Conservation (phyloP, 2,797 vertebrate species). For the Labeo calbasu region DNA sequence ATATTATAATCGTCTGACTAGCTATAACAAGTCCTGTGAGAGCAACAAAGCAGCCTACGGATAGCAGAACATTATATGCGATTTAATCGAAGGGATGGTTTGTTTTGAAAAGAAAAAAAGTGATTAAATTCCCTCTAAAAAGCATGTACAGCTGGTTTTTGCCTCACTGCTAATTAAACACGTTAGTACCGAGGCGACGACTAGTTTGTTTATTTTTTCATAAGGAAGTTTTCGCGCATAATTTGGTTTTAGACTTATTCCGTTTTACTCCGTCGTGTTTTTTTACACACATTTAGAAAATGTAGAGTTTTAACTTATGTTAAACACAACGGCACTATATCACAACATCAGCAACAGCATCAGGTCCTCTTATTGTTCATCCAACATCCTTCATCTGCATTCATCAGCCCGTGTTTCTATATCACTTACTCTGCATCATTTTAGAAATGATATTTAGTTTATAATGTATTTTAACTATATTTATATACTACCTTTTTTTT, state of each 20-base stretch:
- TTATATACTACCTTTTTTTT: not conserved
- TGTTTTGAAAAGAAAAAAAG: not conserved
- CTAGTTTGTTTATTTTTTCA: not conserved
- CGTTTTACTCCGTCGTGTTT: not conserved
- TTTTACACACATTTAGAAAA: not conserved
- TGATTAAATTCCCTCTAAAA: not conserved
- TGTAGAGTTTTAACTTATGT: not conserved
- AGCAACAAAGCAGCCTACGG: not conserved
- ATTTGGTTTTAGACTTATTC: not conserved
- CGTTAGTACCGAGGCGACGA: not conserved
- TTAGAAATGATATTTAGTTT: not conserved
- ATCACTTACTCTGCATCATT: not conserved
- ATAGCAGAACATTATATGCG: not conserved
- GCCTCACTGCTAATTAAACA: not conserved
- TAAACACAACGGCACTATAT: not conserved
- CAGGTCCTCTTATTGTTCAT: not conserved
- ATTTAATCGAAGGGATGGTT: not conserved
- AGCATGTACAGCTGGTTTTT: not conserved
- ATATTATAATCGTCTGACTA: not conserved
- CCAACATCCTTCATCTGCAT: not conserved
- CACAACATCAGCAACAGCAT: constrained; percentile 11
- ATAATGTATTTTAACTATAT: not conserved
- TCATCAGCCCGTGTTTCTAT: not conserved
- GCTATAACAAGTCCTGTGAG: not conserved
- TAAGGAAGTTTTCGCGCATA: not conserved